phyloP scores from a whole-genome alignment of 2,888 invertebrate species.

The Cryptocephalus moraei region DNA sequence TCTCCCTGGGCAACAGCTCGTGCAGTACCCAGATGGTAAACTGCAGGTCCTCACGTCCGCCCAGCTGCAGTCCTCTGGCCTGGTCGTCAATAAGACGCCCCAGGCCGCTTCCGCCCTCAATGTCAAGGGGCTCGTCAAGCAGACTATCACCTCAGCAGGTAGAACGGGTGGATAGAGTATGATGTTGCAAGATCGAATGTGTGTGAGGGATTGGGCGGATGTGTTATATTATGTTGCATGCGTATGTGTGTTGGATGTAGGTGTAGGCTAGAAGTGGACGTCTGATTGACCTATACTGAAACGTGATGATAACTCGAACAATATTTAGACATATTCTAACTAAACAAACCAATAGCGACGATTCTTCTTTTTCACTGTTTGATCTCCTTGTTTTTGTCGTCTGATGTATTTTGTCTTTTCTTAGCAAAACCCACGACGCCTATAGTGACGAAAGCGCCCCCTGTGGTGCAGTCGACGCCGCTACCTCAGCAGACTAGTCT shows the following conservation, averaged over 20 bases:
- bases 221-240: not conserved
- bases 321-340: too few relatives aligned
- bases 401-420: not conserved
- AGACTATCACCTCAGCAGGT: constrained; percentile 23
- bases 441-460: constrained; percentile 9
- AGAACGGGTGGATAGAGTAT: too few relatives aligned
- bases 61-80: constrained; percentile 41
- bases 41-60: constrained; percentile 70
- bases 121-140: constrained; percentile 24
- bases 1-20: constrained; percentile 83
- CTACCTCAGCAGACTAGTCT: not conserved
- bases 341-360: too few relatives aligned
- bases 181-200: not conserved
- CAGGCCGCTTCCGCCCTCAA: constrained; percentile 11
- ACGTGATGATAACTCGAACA: too few relatives aligned
- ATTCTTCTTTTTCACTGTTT: too few relatives aligned
- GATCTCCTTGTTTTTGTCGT: not conserved
- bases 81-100: constrained; percentile 25
- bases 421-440: constrained; percentile 1
- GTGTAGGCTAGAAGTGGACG: not conserved
- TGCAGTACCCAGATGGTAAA: constrained; percentile 89
- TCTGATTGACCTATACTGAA: not conserved
- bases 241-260: not conserved
- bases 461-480: not conserved
- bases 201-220: too few relatives aligned